phyloP scores from a whole-genome alignment of 2,797 vertebrate species.

The Rostrhamus sociabilis region DNA sequence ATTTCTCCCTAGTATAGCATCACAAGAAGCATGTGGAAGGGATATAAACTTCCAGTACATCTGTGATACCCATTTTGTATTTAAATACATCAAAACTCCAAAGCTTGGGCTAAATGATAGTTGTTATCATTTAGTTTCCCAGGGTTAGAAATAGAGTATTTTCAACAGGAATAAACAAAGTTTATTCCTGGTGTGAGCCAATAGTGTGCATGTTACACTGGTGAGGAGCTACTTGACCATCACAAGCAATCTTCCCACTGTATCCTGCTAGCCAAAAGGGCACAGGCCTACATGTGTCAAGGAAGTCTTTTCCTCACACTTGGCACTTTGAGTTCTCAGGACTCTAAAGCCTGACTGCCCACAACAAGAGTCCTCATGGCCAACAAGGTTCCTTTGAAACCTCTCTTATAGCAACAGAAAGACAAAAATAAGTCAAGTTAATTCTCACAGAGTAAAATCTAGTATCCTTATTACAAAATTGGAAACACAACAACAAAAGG shows the following conservation, averaged over 20 bases:
- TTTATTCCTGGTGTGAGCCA: neutral
- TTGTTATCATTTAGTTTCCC: neutral
- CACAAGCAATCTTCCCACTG: neutral
- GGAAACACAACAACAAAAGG: neutral
- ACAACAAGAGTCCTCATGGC: neutral
- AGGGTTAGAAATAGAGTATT: neutral
- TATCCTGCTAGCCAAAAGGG: neutral
- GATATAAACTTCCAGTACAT: neutral
- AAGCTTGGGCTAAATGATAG: neutral
- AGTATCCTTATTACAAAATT: neutral
- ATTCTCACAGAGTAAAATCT: neutral
- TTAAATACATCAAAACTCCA: neutral
- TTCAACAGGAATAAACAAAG: neutral
- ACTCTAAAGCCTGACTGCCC: neutral
- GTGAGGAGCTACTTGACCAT: neutral
- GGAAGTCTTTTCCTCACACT: neutral
- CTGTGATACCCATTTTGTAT: neutral
- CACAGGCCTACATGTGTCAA: neutral
- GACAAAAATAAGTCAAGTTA: neutral
- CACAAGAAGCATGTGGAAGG: neutral
- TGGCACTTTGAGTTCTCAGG: neutral
- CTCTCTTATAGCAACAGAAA: neutral
- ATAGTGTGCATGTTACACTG: fast-evolving
- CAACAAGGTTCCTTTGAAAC: neutral
- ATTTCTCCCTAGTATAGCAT: neutral